Evolutionary conservation across 2,797 vertebrate genomes (phyloP).

Genomic region (Hirundo rustica): DNA sequence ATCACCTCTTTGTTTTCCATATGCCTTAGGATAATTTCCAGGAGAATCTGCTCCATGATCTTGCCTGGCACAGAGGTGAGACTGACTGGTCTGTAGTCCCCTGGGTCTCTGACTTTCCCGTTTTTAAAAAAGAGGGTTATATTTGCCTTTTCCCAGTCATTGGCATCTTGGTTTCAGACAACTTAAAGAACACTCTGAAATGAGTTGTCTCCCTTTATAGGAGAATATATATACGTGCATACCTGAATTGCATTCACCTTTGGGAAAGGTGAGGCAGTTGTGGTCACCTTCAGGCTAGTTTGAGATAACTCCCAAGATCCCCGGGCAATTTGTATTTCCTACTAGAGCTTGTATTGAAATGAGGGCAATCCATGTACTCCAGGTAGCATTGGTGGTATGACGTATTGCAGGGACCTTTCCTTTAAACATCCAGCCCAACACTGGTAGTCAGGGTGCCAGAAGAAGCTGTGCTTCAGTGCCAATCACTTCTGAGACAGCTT

Average conservation of each 20-base stretch:
- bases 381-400: background rate
- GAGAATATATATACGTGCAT: background rate
- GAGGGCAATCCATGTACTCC: background rate
- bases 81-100: background rate
- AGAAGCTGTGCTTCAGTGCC: background rate
- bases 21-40: background rate
- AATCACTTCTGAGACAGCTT: background rate
- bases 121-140: background rate
- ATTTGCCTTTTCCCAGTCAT: background rate
- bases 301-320: background rate
- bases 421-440: background rate
- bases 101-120: background rate
- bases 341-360: accelerated
- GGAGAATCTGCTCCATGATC: background rate
- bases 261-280: background rate
- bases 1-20: background rate
- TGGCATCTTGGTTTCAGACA: background rate
- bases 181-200: background rate
- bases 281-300: background rate
- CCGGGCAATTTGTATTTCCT: background rate
- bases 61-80: background rate
- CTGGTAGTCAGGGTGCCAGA: background rate
- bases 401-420: background rate
- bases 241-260: background rate
- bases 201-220: background rate